Evolutionary conservation across 2,888 invertebrate species (phyloP).

Genomic region (Mycogona germanica): DNA sequence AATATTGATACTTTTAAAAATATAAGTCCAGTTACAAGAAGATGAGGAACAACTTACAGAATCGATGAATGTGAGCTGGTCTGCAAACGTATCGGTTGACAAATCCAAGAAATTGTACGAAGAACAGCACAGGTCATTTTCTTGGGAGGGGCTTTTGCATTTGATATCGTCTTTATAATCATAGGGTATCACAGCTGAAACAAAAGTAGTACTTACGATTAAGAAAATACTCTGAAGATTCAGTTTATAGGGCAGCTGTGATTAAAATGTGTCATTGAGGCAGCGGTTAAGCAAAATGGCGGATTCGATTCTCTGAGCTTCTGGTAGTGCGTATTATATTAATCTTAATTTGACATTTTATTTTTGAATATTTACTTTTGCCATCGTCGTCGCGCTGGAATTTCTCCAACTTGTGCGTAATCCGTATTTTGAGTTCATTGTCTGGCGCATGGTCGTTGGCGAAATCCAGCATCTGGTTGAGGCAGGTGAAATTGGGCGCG

Average conservation of each 20-base stretch:
- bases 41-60: conserved; percentile 44
- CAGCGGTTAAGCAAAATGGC: too few species aligned
- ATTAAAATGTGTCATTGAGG: too few species aligned
- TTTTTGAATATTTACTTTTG: conserved; percentile 24
- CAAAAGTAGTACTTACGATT: too few species aligned
- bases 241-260: too few species aligned
- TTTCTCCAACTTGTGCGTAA: conserved; percentile 60
- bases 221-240: too few species aligned
- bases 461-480: conserved; percentile 73
- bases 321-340: background rate
- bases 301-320: too few species aligned
- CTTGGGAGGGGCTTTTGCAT: conserved; percentile 13
- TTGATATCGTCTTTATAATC: conserved; percentile 13
- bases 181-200: background rate
- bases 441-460: conserved; percentile 67
- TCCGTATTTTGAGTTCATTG: conserved; percentile 62
- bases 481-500: conserved; percentile 60
- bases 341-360: background rate
- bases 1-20: background rate
- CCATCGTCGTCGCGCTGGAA: conserved; percentile 47
- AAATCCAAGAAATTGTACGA: conserved; percentile 33
- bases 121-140: conserved; percentile 11
- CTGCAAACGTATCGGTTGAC: conserved; percentile 84
- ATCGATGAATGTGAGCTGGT: conserved; percentile 95
- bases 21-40: background rate